These are phyloP conservation scores for Schizothorax lantsangensis DNA, from an alignment of 2,797 vertebrate species.

Conservation along the genomic window DNA sequence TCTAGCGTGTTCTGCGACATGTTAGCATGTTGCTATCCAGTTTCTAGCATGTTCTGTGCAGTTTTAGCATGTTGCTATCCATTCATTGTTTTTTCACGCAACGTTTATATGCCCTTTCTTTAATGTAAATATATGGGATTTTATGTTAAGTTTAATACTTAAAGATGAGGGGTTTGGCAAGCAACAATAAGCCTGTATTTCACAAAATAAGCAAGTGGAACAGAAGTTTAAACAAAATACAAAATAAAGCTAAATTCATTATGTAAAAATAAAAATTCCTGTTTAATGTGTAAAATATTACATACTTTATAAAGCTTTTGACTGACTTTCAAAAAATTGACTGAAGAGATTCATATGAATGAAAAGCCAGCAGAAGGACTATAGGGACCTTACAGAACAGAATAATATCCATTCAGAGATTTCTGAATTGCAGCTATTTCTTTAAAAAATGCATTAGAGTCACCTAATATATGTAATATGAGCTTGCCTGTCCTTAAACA, in stretches of 20 bases:
- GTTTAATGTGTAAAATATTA: not conserved
- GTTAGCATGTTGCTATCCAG: no score
- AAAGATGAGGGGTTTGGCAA: not conserved
- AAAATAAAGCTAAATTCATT: not conserved
- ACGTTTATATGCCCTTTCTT: no score
- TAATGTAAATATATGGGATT: not conserved
- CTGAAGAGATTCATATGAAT: not conserved
- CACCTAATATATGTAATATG: slow-evolving; percentile 23
- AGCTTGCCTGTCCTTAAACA: slow-evolving; percentile 11
- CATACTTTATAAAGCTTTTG: not conserved
- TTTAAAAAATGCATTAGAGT: slow-evolving; percentile 17
- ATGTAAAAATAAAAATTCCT: not conserved
- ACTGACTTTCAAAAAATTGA: not conserved
- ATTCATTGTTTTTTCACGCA: no score
- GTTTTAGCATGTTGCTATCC: no score
- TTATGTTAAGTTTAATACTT: not conserved
- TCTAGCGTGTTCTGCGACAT: no score
- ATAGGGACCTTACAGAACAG: not conserved
- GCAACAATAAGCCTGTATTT: not conserved
- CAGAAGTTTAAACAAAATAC: not conserved
- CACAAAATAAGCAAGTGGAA: not conserved
- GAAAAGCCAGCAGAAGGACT: not conserved
- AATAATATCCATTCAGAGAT: not conserved
- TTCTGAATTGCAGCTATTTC: slow-evolving; percentile 9
- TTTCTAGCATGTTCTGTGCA: no score